Base-by-base conservation (phyloP, 2,797 vertebrate genomes). In the Neosalanx taihuensis region DNA sequence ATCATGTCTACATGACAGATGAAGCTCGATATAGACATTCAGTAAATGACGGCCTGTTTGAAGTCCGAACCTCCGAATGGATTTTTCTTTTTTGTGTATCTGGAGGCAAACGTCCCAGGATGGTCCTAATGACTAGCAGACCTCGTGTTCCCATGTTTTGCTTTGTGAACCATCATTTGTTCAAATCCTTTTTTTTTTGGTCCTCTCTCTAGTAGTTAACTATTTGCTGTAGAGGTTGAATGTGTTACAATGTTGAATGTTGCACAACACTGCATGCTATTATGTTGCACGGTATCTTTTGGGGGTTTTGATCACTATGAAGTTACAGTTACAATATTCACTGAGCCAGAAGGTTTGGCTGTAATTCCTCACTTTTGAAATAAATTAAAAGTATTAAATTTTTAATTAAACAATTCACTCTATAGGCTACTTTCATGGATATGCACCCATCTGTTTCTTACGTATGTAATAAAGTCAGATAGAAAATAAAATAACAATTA, bases 341-440 rank as follows among this genome's bases (percentile, higher is more conserved):
- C 51, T 66, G 60, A 62, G 26, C 20, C 13, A 29, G 12, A n/a
- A 17, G 13, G 64, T 66, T 18, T 66, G 64, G 3, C 41, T 66
- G 23, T 29, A 66, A 41, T n/a, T 66, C 41, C 64, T 84, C 71
- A 67, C 51, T 58, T 72, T 26, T 26, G 23, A 26, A 26, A 26
- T 26, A 26, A 26, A 26, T 26, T 1, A 26, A 26, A 74, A 29
- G 35, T 79, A 58, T 76, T 77, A 76, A 79, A 80, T 83, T 79
- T 84, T 77, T 70, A 84, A 82, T 35, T 37, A 66, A 46, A 12
- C 23, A 26, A 41, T 51, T 29, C 26, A 30, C 30, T 7, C 41
- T 12, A 13, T 12, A 26, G 46, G 5, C 29, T 18, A 56, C 23
- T 56, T 56, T 69, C 62, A 26, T 67, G 76, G 73, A 87, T 58